Base-by-base conservation (phyloP, 2,113 vertebrate species). In the Polypterus bichir region DNA sequence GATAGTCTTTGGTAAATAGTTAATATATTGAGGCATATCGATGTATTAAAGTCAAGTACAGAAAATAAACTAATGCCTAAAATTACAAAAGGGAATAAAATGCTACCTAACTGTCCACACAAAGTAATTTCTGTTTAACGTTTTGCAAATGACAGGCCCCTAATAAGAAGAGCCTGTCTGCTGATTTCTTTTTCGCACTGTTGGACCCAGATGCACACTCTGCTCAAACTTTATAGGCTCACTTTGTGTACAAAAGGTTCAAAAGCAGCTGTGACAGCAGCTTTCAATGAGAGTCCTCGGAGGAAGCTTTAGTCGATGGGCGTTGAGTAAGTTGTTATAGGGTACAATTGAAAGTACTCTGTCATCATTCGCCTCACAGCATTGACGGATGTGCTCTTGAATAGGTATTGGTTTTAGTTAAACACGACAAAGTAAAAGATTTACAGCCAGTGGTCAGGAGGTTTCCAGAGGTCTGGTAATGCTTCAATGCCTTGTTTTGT, bases 371-470 rank as follows among this genome's bases (percentile, higher is more conserved):
- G 0, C 4, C 62, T 45, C 63, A 64, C 69, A 71, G 67, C 67
- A 70, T 67, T 86, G 83, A 88, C 79, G 76, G 83, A 85, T 83
- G 79, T 69, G 76, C 73, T 62, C 77, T 65, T 79, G 73, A 76
- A 76, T 75, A 67, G 69, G 63, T 85, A 82, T 78, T 82, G 79
- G 82, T 81, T 88, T 87, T 77, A 78, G 75, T 83, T 83, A 85
- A 84, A 76, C 74, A 81, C 75, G 70, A 76, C 65, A 75, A 73
- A 81, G 70, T 75, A 75, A 76, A 71, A 80, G 75, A 81, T 77
- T 72, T 83, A 76, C 72, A 71, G 69, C 72, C 73, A 75, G 61
- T 65, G 68, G 70, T 63, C 67, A 73, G 64, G 71, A 75, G 63
- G 64, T 66, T 75, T 72, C 71, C 74, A 70, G 74, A 73, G 81